Percentiles rank a stretch among this genome's conserved stretches.
Conservation (phyloP, 2,888 invertebrate species). For the Eucriotettix oculatus region DNA sequence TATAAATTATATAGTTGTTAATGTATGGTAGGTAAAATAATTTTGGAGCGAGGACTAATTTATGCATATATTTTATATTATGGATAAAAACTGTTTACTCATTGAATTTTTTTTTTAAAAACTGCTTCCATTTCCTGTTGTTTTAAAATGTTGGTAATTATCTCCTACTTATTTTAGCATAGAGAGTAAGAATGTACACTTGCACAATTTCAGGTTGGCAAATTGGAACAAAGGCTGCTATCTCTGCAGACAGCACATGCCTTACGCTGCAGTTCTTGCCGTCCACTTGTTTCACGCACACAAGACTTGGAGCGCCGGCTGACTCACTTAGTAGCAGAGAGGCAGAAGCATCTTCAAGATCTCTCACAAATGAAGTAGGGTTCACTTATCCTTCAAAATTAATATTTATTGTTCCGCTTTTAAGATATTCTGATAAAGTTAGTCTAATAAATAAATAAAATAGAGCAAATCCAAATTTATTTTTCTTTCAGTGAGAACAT, state of each 20-base stretch:
- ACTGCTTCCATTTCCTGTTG: background rate
- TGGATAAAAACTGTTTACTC: too few species aligned
- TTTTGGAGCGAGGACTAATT: too few species aligned
- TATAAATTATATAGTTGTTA: too few species aligned
- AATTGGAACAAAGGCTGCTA: slow-evolving; percentile 49
- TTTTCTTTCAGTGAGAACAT: too few species aligned
- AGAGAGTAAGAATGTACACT: background rate
- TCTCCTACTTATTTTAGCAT: background rate
- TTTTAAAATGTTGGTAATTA: background rate
- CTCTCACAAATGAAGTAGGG: slow-evolving; percentile 65
- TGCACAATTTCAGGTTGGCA: slow-evolving; percentile 36
- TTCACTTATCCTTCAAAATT: too few species aligned
- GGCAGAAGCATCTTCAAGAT: slow-evolving; percentile 53
- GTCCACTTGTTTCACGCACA: slow-evolving; percentile 42
- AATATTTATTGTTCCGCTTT: too few species aligned
- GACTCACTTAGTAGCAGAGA: slow-evolving; percentile 38
- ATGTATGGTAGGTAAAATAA: too few species aligned
- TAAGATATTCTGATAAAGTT: too few species aligned
- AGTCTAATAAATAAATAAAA: too few species aligned
- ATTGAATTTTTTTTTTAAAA: background rate
- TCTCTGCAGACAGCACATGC: slow-evolving; percentile 54
- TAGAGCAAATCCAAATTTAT: too few species aligned
- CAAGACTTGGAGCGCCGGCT: slow-evolving; percentile 45
- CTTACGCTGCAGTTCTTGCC: slow-evolving; percentile 48
- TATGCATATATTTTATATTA: too few species aligned